phyloP scores from a whole-genome alignment of 2,797 vertebrate species.

The Agapornis canus region DNA sequence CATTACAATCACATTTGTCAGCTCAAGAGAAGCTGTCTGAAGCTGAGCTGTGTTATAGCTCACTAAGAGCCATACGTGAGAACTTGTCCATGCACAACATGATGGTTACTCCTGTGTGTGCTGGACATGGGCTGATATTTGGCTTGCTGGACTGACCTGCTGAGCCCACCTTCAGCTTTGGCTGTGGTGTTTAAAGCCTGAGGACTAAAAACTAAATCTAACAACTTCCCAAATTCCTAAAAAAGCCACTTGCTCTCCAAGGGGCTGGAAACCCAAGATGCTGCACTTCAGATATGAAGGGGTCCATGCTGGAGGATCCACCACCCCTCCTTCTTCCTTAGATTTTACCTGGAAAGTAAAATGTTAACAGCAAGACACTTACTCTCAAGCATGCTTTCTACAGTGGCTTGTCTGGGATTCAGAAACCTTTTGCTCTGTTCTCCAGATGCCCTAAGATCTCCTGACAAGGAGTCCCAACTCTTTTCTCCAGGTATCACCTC shows the following conservation, averaged over 20 bases:
- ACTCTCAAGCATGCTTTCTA: not conserved
- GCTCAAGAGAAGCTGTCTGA: not conserved
- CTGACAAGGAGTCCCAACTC: not conserved
- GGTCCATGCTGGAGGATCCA: not conserved
- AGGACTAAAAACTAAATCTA: not conserved
- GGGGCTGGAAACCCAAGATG: not conserved
- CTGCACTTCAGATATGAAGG: fast-evolving
- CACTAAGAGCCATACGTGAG: not conserved
- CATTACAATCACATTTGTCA: not conserved
- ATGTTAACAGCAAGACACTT: not conserved
- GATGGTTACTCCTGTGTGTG: not conserved
- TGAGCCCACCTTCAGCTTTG: not conserved
- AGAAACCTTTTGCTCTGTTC: not conserved
- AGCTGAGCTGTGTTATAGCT: not conserved
- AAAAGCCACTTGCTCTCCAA: not conserved
- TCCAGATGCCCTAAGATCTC: not conserved
- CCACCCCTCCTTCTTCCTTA: not conserved
- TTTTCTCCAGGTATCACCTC: not conserved
- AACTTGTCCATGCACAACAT: fast-evolving
- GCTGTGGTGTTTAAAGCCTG: not conserved
- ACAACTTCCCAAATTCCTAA: not conserved
- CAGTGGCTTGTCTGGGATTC: not conserved
- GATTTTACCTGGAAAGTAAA: not conserved
- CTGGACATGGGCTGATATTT: not conserved
- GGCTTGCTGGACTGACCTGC: not conserved